phyloP scores from a whole-genome alignment of 2,888 invertebrate genomes.

The Leucozona laternaria region DNA sequence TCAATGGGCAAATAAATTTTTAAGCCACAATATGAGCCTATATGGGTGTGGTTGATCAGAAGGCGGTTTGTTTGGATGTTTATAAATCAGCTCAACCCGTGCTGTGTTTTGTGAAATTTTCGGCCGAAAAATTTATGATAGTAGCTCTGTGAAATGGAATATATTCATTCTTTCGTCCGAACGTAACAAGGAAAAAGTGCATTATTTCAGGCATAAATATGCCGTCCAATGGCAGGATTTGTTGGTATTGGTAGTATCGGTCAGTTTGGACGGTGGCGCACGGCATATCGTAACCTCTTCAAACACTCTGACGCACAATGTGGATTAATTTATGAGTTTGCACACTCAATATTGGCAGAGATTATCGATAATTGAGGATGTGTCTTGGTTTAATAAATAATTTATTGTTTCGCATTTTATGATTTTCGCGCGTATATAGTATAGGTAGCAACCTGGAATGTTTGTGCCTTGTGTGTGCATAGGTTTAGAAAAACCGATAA shows the following conservation, averaged over 20 bases:
- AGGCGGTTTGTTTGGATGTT: background rate
- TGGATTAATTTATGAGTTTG: conserved; percentile 29
- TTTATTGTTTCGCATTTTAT: conserved; percentile 11
- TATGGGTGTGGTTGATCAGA: conserved; percentile 54
- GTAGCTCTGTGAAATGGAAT: conserved; percentile 18
- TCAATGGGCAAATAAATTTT: conserved; percentile 65
- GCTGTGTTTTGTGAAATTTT: conserved; percentile 26
- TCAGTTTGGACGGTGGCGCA: background rate
- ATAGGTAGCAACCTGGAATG: too few species aligned
- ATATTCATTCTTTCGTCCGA: background rate
- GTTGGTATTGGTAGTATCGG: background rate
- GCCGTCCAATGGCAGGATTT: background rate
- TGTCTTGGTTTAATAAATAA: conserved; percentile 33
- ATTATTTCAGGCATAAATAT: background rate
- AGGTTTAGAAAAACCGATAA: conserved; percentile 6
- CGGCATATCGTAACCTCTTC: conserved; percentile 2
- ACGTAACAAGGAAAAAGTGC: background rate
- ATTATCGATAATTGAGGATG: conserved; percentile 41
- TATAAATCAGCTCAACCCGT: conserved; percentile 35
- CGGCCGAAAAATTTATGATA: conserved; percentile 32
- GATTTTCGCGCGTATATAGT: too few species aligned
- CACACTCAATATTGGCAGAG: conserved; percentile 26
- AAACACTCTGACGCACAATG: conserved; percentile 19
- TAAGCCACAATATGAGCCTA: conserved; percentile 40
- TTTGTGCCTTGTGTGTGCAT: too few species aligned